These are phyloP conservation scores for Platalea minor DNA, from an alignment of 2,797 vertebrate species.

Conservation along the genomic window DNA sequence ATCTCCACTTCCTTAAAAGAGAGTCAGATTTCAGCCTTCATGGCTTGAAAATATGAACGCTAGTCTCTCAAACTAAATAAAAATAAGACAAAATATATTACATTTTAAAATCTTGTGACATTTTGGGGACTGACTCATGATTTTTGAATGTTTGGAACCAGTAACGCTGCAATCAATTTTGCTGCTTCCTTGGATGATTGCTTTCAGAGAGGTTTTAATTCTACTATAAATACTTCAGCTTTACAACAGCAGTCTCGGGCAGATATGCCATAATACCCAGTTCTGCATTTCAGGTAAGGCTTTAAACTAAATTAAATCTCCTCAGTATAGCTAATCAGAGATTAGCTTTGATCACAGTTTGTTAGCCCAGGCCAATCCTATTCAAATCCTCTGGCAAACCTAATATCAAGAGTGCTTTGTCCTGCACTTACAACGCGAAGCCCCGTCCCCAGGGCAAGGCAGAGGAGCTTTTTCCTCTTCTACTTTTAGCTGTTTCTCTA, in stretches of 20 bases:
- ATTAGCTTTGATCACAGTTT: conserved; percentile 64
- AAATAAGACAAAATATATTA: neutral
- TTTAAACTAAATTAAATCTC: conserved; percentile 46
- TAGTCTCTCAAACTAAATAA: neutral
- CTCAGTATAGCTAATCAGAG: conserved; percentile 53
- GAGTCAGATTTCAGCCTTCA: neutral
- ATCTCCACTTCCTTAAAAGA: neutral
- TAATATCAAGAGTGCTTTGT: neutral
- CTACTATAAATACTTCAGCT: conserved; percentile 25
- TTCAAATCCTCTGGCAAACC: conserved; percentile 28
- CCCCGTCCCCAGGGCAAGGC: neutral
- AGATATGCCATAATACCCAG: conserved; percentile 11
- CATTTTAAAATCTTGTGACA: neutral
- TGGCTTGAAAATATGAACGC: neutral
- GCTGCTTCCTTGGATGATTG: neutral
- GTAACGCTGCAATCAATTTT: neutral
- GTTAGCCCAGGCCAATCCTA: conserved; percentile 38
- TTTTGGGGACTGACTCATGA: neutral
- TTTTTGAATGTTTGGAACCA: neutral
- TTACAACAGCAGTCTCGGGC: neutral
- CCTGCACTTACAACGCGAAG: neutral
- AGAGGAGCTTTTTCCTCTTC: neutral
- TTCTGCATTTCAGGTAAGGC: conserved; percentile 56
- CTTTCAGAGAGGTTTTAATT: conserved; percentile 37
- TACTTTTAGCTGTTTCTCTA: accelerated